Evolutionary conservation across 2,888 invertebrate genomes (phyloP).

Genomic region (Limenitis camilla): DNA sequence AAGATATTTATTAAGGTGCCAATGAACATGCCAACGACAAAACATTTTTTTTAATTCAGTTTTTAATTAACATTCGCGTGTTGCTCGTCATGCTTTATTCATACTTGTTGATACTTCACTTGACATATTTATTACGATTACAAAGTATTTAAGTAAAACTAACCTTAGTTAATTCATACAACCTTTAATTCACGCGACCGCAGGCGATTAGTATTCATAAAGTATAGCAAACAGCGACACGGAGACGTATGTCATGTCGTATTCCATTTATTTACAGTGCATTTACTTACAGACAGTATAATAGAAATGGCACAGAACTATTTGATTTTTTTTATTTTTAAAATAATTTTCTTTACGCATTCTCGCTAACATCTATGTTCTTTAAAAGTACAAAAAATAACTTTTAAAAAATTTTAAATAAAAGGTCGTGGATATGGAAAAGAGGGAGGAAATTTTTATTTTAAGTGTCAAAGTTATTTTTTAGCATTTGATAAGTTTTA

Average conservation of each 20-base stretch:
- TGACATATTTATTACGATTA: neutral
- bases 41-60: neutral
- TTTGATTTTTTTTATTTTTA: neutral
- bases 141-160: neutral
- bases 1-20: too few species aligned
- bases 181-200: constrained; percentile 13
- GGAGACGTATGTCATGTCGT: constrained; percentile 25
- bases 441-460: too few species aligned
- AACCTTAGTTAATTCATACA: constrained; percentile 1
- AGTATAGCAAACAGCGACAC: constrained; percentile 13
- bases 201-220: constrained; percentile 19
- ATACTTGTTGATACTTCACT: constrained; percentile 1
- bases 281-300: constrained; percentile 19
- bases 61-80: constrained; percentile 15
- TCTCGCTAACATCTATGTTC: too few species aligned
- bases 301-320: neutral
- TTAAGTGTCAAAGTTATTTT: too few species aligned
- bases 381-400: too few species aligned
- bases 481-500: too few species aligned
- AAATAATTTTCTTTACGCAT: too few species aligned
- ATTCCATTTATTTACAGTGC: constrained; percentile 37
- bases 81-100: constrained; percentile 13
- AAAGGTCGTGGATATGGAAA: too few species aligned
- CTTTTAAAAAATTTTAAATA: too few species aligned
- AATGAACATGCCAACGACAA: neutral